phyloP scores from a whole-genome alignment of 2,113 vertebrate genomes.

The Dicerorhinus sumatrensis region DNA sequence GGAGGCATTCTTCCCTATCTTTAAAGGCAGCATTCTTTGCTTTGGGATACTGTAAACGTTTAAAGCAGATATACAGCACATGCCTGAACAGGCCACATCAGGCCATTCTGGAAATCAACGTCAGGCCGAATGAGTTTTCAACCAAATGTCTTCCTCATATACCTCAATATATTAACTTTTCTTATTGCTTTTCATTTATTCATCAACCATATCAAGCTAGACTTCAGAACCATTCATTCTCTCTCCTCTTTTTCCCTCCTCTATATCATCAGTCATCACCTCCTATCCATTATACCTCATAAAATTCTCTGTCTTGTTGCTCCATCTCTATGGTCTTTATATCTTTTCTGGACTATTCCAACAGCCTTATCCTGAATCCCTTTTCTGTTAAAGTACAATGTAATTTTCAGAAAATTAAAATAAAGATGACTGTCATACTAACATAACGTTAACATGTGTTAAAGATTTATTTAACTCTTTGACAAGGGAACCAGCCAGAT shows the following conservation, averaged over 20 bases:
- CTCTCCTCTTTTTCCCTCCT: background rate
- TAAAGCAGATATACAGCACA: no score
- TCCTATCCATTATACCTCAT: background rate
- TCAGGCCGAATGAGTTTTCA: no score
- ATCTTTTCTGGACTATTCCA: background rate
- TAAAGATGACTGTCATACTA: background rate
- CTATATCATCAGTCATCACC: background rate
- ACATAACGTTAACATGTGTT: conserved; percentile 34
- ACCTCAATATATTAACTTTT: no score
- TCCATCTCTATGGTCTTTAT: background rate
- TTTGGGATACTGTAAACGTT: no score
- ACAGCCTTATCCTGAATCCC: background rate
- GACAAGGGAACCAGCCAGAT: conserved; percentile 13
- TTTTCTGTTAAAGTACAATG: background rate
- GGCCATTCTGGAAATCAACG: no score
- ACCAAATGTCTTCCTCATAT: no score
- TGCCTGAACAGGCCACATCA: no score
- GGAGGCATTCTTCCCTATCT: no score
- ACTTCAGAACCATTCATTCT: background rate
- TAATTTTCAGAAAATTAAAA: conserved; percentile 47
- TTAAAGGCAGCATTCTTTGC: no score
- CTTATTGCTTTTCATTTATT: no score
- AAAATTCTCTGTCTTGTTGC: background rate
- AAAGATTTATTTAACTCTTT: conserved; percentile 55
- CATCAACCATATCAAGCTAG: background rate